Evolutionary conservation across 2,797 vertebrate species (phyloP), one percentile per base, ranked within the genome.

Genomic region (Hydrolagus colliei): DNA sequence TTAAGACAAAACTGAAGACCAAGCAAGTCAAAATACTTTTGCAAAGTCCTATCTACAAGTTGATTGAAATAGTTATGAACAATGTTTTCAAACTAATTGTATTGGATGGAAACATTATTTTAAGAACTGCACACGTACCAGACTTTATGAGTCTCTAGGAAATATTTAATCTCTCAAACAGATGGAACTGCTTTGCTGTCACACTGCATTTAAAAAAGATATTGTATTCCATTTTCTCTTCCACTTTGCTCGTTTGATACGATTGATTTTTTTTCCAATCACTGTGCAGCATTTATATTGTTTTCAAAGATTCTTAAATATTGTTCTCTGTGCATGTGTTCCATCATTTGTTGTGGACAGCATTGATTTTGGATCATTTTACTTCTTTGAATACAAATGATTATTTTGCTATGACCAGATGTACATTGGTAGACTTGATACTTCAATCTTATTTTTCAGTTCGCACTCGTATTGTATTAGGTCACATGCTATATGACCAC

Each of bases 181-280:
- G 41, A 52, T 52, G 41, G 6, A 52, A 52, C 41, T 52, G 6
- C 41, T 52, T 52, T 52, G 41, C 41, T 3, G 41, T 52, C 41
- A 52, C 41, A 52, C 3, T 52, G 41, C 41, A 52, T 71, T 14
- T 65, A 27, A 27, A 27, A 27, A 27, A 27, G 1, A 18, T 65
- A 79, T 79, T 79, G 61, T 27, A 79, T 63, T 79, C 65, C 61
- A 79, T 22, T 65, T 79, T 32, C 41, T 52, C 41, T 52, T 52
- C 61, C 77, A 22, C 20, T 79, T 79, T 63, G 27, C 63, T 16
- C 22, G 7, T 22, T 72, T 6, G 71, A 72, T 8, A 20, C n/a
- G 35, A 77, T 77, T 77, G 61, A 77, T 77, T 59, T 59, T 20
- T 20, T 79, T 22, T 79, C 61, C 4, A 14, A 35, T 9, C 62